phyloP scores from a whole-genome alignment of 2,113 vertebrate species.

The Mesitornis unicolor region DNA sequence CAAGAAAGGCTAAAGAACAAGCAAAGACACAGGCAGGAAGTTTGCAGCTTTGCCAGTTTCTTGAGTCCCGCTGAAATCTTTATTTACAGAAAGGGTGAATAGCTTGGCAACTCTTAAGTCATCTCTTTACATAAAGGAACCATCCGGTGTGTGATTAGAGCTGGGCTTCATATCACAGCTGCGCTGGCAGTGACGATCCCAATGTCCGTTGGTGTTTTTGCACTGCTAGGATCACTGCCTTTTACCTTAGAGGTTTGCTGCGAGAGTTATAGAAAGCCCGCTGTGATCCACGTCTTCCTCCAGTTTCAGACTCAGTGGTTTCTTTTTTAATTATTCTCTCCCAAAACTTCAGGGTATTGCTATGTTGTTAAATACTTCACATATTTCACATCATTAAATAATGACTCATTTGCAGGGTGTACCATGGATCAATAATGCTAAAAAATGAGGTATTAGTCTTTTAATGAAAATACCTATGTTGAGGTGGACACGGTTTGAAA shows the following conservation, averaged over 20 bases:
- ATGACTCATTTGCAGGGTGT: neutral
- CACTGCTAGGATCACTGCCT: neutral
- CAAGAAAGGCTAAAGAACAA: slow-evolving; percentile 2
- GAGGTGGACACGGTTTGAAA: neutral
- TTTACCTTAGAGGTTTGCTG: neutral
- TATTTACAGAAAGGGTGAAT: slow-evolving; percentile 64
- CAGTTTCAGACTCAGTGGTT: neutral
- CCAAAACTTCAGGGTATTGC: neutral
- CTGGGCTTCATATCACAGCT: neutral
- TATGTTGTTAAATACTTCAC: neutral
- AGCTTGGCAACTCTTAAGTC: slow-evolving; percentile 50
- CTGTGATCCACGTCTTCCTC: neutral
- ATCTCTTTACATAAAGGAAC: slow-evolving; percentile 32
- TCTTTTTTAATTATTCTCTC: neutral
- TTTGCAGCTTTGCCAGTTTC: slow-evolving; percentile 10
- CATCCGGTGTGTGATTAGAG: slow-evolving; percentile 48
- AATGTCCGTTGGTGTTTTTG: neutral
- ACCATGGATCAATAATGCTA: neutral
- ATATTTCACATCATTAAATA: neutral
- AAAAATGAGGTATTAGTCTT: neutral
- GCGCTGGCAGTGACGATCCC: neutral
- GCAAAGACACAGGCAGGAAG: neutral
- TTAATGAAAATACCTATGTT: neutral
- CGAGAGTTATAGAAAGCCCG: neutral
- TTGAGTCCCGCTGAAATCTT: neutral